These are phyloP conservation scores for Dynastes maya DNA, from an alignment of 2,888 invertebrate species.

Conservation along the genomic window DNA sequence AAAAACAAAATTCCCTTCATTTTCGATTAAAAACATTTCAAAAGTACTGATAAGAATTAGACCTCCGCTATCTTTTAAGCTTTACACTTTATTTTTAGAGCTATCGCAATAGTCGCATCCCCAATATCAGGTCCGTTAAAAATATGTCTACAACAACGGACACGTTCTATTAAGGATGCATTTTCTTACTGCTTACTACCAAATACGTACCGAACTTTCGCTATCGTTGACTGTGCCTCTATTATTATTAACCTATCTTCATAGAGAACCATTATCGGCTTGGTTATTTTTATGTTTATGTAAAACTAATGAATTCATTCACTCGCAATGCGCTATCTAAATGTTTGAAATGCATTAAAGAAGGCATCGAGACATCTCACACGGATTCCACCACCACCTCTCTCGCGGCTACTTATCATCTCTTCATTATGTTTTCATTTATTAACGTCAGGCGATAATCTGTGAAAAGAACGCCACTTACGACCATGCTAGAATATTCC, in stretches of 20 bases:
- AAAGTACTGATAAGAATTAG: too few relatives aligned
- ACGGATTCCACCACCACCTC: constrained; percentile 43
- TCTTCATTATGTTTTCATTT: constrained; percentile 52
- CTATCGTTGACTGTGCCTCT: constrained; percentile 10
- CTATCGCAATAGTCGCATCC: too few relatives aligned
- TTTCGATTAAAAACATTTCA: too few relatives aligned
- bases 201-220: constrained; percentile 20
- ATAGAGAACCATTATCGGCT: constrained; percentile 30
- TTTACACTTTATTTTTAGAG: too few relatives aligned
- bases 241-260: constrained; percentile 32
- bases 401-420: constrained; percentile 48
- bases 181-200: constrained; percentile 11
- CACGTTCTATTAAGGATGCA: constrained; percentile 1
- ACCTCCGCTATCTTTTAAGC: too few relatives aligned
- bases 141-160: background rate
- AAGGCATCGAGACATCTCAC: constrained; percentile 41
- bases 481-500: constrained; percentile 14
- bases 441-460: constrained; percentile 47
- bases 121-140: background rate
- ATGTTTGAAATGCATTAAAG: constrained; percentile 53
- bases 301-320: constrained; percentile 52
- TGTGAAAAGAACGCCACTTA: constrained; percentile 37
- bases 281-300: constrained; percentile 47
- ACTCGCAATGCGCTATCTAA: constrained; percentile 51
- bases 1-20: too few relatives aligned